Conservation (phyloP, 2,797 vertebrate species). For the Arctocebus calabarensis region DNA sequence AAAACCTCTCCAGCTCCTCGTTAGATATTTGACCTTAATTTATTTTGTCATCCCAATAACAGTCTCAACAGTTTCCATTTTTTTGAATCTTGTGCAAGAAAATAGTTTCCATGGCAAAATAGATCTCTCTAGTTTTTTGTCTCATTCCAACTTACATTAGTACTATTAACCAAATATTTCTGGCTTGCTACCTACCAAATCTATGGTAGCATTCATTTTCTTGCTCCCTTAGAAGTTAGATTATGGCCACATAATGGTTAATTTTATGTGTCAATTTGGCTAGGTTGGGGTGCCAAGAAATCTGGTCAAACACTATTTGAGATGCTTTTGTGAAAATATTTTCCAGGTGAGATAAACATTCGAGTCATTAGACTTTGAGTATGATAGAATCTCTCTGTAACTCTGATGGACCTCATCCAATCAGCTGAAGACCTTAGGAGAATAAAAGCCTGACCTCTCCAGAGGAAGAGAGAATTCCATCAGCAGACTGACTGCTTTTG, state of each 20-base stretch:
- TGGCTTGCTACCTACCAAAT: not conserved
- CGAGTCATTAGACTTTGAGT: not conserved
- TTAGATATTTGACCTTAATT: constrained; percentile 9
- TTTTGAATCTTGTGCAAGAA: not conserved
- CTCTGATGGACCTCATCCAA: not conserved
- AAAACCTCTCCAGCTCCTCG: not conserved
- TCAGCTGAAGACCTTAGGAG: not conserved
- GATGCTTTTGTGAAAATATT: not conserved
- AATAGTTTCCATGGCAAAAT: not conserved
- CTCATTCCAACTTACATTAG: not conserved
- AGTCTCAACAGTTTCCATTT: not conserved
- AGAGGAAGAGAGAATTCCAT: not conserved
- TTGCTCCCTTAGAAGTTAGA: not conserved
- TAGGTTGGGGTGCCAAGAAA: not conserved
- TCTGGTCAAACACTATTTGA: not conserved
- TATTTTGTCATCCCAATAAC: not conserved
- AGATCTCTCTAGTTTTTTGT: not conserved
- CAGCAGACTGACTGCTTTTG: not conserved
- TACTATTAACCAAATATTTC: not conserved
- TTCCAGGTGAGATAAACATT: constrained; percentile 1
- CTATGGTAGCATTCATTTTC: not conserved
- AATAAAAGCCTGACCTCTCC: not conserved
- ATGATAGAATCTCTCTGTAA: not conserved
- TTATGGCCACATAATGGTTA: not conserved
- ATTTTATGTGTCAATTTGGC: not conserved